phyloP scores from a whole-genome alignment of 1,140 invertebrate species.

The Cydia pomonella region DNA sequence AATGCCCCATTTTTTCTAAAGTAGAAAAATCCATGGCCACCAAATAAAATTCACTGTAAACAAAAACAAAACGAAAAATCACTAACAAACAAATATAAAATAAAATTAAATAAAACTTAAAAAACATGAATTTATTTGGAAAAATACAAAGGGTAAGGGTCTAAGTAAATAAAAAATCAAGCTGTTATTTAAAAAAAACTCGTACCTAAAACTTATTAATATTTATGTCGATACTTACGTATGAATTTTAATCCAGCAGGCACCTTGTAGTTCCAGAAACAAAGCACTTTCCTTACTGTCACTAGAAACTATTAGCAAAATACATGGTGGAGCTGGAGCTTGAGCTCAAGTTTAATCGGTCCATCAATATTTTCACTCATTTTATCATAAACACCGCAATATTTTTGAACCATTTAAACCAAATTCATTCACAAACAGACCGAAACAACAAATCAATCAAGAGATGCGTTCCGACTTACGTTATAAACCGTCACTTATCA shows the following conservation, averaged over 20 bases:
- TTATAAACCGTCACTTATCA: not conserved
- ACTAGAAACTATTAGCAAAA: not conserved
- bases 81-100: not conserved
- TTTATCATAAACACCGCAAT: not conserved
- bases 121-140: not conserved
- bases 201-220: not conserved
- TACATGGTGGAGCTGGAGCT: not conserved
- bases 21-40: not conserved
- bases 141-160: not conserved
- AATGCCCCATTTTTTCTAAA: not conserved
- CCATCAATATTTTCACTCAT: not conserved
- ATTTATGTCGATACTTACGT: constrained; percentile 1
- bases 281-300: not conserved
- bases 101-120: not conserved
- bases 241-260: not conserved
- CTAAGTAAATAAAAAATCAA: not conserved
- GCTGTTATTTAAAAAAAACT: not conserved
- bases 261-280: not conserved
- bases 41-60: constrained; percentile 14
- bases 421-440: not conserved
- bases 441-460: constrained; percentile 11
- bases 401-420: constrained; percentile 4
- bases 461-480: not conserved
- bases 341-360: constrained; percentile 5
- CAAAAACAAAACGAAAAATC: not conserved